Conservation (phyloP, 2,888 invertebrate species). For the Diogma glabrata region DNA sequence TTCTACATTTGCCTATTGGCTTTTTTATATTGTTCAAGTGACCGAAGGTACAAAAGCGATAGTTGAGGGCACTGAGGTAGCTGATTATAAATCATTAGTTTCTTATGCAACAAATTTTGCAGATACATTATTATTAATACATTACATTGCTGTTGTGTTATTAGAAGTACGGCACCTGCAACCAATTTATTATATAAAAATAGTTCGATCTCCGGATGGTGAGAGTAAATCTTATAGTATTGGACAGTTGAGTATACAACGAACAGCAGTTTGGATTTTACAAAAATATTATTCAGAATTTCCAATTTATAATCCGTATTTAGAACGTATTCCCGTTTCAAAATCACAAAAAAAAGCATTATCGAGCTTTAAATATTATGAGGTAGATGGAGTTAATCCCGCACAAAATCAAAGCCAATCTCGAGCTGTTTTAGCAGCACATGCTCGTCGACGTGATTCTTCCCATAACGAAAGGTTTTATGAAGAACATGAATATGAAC, state of each 20-base stretch:
- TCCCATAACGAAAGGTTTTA: constrained; percentile 96
- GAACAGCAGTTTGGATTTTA: constrained; percentile 88
- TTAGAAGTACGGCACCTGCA: constrained; percentile 88
- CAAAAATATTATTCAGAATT: constrained; percentile 95
- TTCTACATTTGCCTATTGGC: constrained; percentile 93
- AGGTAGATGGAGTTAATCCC: constrained; percentile 76
- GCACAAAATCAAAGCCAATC: constrained; percentile 60
- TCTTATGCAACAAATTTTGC: constrained; percentile 86
- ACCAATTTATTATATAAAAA: constrained; percentile 77
- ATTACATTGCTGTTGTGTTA: constrained; percentile 85
- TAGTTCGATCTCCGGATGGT: constrained; percentile 93
- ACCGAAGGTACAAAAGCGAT: constrained; percentile 70
- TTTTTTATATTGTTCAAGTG: constrained; percentile 91
- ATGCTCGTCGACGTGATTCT: constrained; percentile 73
- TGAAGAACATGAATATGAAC: constrained; percentile 94
- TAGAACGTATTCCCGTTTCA: constrained; percentile 80
- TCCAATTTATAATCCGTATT: constrained; percentile 91
- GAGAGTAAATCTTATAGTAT: constrained; percentile 79
- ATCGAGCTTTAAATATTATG: constrained; percentile 91
- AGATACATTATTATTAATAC: constrained; percentile 88
- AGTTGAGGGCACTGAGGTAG: constrained; percentile 65
- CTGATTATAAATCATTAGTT: constrained; percentile 79
- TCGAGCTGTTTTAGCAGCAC: constrained; percentile 56
- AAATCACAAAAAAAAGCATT: constrained; percentile 66
- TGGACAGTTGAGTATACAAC: constrained; percentile 84